Percentiles rank a stretch among this genome's conserved stretches.
These are phyloP conservation scores for Rattus rattus DNA, from an alignment of 2,113 vertebrate species.

Conservation along the genomic window DNA sequence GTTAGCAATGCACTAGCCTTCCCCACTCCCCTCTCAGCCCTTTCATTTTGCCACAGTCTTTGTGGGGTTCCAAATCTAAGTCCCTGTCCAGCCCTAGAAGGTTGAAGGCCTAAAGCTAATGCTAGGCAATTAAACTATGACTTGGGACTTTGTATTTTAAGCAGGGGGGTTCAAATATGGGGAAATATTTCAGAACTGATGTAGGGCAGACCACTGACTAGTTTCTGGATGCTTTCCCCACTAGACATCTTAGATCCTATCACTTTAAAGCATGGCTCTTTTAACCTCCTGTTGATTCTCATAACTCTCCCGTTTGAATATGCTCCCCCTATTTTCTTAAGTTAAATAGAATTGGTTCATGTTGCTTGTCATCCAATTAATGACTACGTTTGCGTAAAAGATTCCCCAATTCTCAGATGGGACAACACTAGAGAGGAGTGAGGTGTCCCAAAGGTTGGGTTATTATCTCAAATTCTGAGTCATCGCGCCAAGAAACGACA, in stretches of 20 bases:
- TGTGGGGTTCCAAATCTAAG: background rate
- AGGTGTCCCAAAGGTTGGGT: background rate
- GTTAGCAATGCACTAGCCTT: background rate
- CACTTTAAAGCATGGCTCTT: background rate
- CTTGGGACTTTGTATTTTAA: background rate
- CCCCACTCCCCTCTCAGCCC: background rate
- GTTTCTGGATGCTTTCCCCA: background rate
- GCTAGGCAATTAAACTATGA: background rate
- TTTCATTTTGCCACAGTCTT: background rate
- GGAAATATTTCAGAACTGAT: background rate
- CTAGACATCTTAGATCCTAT: background rate
- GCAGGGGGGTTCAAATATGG: background rate
- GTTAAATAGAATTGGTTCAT: background rate
- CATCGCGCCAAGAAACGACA: background rate
- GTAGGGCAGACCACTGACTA: background rate
- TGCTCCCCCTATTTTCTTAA: background rate
- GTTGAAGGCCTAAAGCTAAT: background rate
- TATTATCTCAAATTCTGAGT: conserved; percentile 29
- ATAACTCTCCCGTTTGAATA: conserved; percentile 8
- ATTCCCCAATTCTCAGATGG: background rate
- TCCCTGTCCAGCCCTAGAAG: background rate
- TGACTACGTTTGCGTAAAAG: background rate
- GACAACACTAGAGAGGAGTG: conserved; percentile 35
- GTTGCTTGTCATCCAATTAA: background rate
- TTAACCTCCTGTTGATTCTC: background rate